A percentile compares a stretch with the other conserved stretches of the same genome.
Evolutionary conservation across 2,888 invertebrate species (phyloP).

Genomic region (Leucoma salicis): DNA sequence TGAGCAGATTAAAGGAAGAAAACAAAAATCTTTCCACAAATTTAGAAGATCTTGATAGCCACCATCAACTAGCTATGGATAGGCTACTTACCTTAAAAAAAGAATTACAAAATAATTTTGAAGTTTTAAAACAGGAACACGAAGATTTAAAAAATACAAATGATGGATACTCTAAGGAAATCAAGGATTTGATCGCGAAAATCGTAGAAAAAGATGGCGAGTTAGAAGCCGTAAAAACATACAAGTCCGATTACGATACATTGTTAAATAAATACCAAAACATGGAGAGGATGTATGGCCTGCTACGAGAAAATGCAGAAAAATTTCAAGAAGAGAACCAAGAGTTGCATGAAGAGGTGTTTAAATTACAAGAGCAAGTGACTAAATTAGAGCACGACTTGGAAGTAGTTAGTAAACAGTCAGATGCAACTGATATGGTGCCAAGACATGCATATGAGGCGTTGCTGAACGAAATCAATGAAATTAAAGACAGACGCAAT

Average conservation of each 20-base stretch:
- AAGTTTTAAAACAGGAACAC: slow-evolving; percentile 70
- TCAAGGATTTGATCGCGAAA: slow-evolving; percentile 61
- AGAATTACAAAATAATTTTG: slow-evolving; percentile 78
- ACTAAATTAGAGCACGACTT: slow-evolving; percentile 72
- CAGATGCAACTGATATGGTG: slow-evolving; percentile 52
- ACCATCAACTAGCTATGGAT: slow-evolving; percentile 87
- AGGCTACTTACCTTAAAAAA: slow-evolving; percentile 78
- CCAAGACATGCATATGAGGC: slow-evolving; percentile 64
- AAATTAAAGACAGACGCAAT: slow-evolving; percentile 55
- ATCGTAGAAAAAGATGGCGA: slow-evolving; percentile 72
- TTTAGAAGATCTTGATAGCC: slow-evolving; percentile 87
- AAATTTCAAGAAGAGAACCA: slow-evolving; percentile 80
- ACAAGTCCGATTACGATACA: slow-evolving; percentile 62
- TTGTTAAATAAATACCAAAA: slow-evolving; percentile 73
- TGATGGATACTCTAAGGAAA: slow-evolving; percentile 68
- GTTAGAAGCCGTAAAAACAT: slow-evolving; percentile 45
- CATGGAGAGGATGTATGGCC: slow-evolving; percentile 67
- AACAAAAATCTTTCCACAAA: slow-evolving; percentile 80
- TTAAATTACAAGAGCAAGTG: slow-evolving; percentile 72
- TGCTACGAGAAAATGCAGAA: slow-evolving; percentile 72
- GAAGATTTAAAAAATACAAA: slow-evolving; percentile 71
- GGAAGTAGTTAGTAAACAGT: slow-evolving; percentile 56
- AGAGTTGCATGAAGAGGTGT: slow-evolving; percentile 76
- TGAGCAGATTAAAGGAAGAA: slow-evolving; percentile 78
- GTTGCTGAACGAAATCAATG: slow-evolving; percentile 57